Percentiles rank a stretch among this genome's conserved stretches.
phyloP scores from a whole-genome alignment of 2,113 vertebrate genomes.

The Xenopus borealis region DNA sequence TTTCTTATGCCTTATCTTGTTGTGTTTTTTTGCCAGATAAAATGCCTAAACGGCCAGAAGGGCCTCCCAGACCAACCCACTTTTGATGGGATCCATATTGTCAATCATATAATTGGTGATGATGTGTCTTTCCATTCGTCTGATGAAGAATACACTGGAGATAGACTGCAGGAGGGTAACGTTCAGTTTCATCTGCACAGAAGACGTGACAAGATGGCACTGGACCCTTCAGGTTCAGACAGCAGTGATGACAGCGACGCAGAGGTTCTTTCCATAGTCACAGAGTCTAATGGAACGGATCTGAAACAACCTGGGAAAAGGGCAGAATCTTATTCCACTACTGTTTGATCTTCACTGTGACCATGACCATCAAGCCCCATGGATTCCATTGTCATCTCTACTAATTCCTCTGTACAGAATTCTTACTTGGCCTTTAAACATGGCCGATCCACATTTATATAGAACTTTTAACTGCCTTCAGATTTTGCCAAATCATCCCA shows the following conservation, averaged over 20 bases:
- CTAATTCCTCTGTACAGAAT: slow-evolving; percentile 44
- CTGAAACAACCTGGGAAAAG: slow-evolving; percentile 61
- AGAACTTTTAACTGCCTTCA: slow-evolving; percentile 60
- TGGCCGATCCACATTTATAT: slow-evolving; percentile 40
- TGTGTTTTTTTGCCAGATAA: slow-evolving; percentile 70
- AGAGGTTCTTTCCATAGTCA: slow-evolving; percentile 65
- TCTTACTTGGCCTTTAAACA: slow-evolving; percentile 31
- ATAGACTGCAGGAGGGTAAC: slow-evolving; percentile 61
- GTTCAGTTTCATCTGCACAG: slow-evolving; percentile 59
- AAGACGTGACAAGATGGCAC: slow-evolving; percentile 64
- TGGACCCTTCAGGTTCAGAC: slow-evolving; percentile 70
- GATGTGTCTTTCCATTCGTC: slow-evolving; percentile 85
- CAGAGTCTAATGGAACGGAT: slow-evolving; percentile 53
- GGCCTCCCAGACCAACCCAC: slow-evolving; percentile 68
- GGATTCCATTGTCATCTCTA: slow-evolving; percentile 50
- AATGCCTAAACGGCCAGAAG: slow-evolving; percentile 85
- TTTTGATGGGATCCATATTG: slow-evolving; percentile 95
- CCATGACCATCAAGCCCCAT: slow-evolving; percentile 46
- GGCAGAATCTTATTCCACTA: slow-evolving; percentile 76
- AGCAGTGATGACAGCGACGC: slow-evolving; percentile 86
- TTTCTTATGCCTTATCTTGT: too few species aligned
- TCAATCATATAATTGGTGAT: slow-evolving; percentile 84
- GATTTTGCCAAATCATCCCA: slow-evolving; percentile 75
- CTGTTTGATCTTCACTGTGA: slow-evolving; percentile 79
- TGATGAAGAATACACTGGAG: slow-evolving; percentile 80